phyloP scores from a whole-genome alignment of 2,888 invertebrate genomes.

The Agrochola litura region DNA sequence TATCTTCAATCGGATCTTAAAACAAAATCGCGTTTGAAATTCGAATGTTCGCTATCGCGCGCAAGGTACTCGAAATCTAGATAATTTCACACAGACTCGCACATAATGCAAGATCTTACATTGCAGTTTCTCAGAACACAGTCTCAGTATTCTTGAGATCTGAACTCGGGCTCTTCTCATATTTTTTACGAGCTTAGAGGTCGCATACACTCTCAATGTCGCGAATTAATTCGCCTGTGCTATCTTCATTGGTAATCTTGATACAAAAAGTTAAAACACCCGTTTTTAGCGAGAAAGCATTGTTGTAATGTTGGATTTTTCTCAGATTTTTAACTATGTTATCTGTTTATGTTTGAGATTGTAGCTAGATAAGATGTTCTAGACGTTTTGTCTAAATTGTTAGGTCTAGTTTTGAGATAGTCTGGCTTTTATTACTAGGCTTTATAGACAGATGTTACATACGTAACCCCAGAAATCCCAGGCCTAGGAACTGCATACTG shows the following conservation, averaged over 20 bases:
- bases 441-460: not conserved
- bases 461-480: conserved; percentile 7
- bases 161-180: conserved; percentile 65
- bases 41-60: conserved; percentile 36
- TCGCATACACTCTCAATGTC: conserved; percentile 62
- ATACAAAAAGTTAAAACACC: conserved; percentile 61
- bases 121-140: conserved; percentile 68
- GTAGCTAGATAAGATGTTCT: conserved; percentile 37
- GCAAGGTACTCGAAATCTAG: conserved; percentile 40
- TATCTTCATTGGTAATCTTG: conserved; percentile 74
- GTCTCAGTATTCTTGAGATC: conserved; percentile 54
- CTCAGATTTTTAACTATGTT: conserved; percentile 63
- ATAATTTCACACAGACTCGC: conserved; percentile 40
- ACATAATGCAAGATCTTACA: conserved; percentile 35
- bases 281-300: conserved; percentile 68
- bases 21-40: conserved; percentile 46
- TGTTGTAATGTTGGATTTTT: conserved; percentile 60
- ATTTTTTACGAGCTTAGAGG: conserved; percentile 68
- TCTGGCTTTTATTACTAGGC: not conserved
- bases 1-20: conserved; percentile 35
- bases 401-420: conserved; percentile 23
- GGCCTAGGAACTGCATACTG: not conserved
- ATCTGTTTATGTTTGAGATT: conserved; percentile 49
- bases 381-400: conserved; percentile 21
- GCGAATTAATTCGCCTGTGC: conserved; percentile 71